Evolutionary conservation across 2,113 vertebrate species (phyloP).

Genomic region (Pitta sordida): DNA sequence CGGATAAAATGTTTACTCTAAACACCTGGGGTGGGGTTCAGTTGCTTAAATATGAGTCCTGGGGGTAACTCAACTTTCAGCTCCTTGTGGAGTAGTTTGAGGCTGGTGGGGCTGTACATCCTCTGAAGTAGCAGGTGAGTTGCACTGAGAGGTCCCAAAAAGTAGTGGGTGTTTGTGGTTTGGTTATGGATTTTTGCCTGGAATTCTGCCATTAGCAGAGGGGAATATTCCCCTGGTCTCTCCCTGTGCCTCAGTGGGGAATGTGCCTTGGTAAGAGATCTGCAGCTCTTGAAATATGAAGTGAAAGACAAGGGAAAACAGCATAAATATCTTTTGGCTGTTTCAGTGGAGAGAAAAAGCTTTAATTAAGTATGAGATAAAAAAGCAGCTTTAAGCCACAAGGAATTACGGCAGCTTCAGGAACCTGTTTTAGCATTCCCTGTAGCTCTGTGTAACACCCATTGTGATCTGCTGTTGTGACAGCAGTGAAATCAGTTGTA

Average conservation of each 20-base stretch:
- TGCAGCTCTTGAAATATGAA: neutral
- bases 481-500: neutral
- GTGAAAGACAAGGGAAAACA: neutral
- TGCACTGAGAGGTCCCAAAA: neutral
- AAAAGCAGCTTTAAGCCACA: neutral
- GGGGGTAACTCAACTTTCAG: accelerated
- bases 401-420: neutral
- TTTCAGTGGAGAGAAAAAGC: neutral
- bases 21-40: neutral
- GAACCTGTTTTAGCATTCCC: neutral
- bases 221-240: neutral
- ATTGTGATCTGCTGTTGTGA: neutral
- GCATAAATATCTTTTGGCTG: neutral
- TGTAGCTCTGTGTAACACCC: neutral
- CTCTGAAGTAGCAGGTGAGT: neutral
- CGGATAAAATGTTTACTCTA: neutral
- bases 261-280: neutral
- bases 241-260: neutral
- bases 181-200: neutral
- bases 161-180: neutral
- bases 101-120: neutral
- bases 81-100: neutral
- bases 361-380: neutral
- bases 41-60: neutral
- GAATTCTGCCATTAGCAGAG: neutral